Conservation (phyloP, 2,888 invertebrate genomes). For the Caenorhabditis angaria region DNA sequence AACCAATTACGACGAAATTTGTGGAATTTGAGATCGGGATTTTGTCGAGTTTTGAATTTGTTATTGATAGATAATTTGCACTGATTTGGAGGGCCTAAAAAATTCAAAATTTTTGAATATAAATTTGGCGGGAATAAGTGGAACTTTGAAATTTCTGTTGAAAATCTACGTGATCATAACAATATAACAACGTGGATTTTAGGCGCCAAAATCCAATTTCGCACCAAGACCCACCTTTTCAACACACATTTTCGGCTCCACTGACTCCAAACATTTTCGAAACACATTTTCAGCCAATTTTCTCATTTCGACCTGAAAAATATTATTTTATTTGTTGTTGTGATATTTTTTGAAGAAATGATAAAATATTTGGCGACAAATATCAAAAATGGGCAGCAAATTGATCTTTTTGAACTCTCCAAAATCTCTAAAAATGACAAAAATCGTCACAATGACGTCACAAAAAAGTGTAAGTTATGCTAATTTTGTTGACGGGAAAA, state of each 20-base stretch:
- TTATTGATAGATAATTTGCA: slow-evolving; percentile 1
- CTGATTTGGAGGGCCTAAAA: slow-evolving; percentile 16
- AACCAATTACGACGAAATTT: slow-evolving; percentile 46
- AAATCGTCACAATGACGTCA: no score
- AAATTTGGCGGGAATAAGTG: not conserved
- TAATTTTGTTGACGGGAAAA: no score
- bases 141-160: not conserved
- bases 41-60: not conserved
- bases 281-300: slow-evolving; percentile 11
- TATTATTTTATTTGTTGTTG: no score
- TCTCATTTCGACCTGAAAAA: slow-evolving; percentile 3
- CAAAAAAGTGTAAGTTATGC: no score
- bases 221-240: slow-evolving; percentile 16
- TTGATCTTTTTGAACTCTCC: no score
- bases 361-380: not conserved
- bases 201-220: not conserved
- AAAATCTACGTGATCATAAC: not conserved
- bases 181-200: not conserved
- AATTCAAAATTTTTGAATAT: not conserved
- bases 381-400: not conserved
- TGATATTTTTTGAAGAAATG: no score
- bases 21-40: slow-evolving; percentile 10
- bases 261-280: slow-evolving; percentile 20
- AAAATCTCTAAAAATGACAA: no score
- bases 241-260: slow-evolving; percentile 12